Evolutionary conservation across 2,888 invertebrate species (phyloP).

Genomic region (Cephus runcator): DNA sequence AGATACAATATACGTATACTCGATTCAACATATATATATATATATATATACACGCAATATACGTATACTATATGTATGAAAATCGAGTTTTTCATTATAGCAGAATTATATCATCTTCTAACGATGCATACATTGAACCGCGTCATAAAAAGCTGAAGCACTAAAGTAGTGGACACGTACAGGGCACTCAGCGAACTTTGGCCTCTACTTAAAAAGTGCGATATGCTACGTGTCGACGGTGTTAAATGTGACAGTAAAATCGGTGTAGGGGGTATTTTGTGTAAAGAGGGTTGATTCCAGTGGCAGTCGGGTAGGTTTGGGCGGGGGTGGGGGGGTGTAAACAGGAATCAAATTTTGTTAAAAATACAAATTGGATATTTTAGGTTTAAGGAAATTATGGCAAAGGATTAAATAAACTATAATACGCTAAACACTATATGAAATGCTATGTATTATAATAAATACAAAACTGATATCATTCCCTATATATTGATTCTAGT

Average conservation of each 20-base stretch:
- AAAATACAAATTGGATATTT: background rate
- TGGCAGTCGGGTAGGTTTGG: background rate
- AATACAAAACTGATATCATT: background rate
- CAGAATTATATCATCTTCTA: background rate
- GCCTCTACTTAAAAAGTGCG: background rate
- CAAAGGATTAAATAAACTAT: background rate
- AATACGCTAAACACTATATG: background rate
- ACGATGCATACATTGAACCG: background rate
- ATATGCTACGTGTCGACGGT: background rate
- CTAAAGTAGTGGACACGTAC: background rate
- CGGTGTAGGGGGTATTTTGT: background rate
- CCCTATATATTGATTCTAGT: background rate
- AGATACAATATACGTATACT: background rate
- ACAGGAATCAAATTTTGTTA: background rate
- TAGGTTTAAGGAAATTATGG: background rate
- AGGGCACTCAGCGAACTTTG: background rate
- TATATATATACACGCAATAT: background rate
- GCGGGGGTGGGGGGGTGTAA: background rate
- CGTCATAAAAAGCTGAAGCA: slow-evolving; percentile 2
- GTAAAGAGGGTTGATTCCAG: background rate
- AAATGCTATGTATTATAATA: background rate
- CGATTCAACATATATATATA: too few species aligned
- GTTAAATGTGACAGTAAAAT: background rate
- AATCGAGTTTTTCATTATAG: background rate
- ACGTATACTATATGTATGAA: background rate